These are phyloP conservation scores for Listrodromus nycthemerus DNA, from an alignment of 2,888 invertebrate genomes.

Conservation along the genomic window DNA sequence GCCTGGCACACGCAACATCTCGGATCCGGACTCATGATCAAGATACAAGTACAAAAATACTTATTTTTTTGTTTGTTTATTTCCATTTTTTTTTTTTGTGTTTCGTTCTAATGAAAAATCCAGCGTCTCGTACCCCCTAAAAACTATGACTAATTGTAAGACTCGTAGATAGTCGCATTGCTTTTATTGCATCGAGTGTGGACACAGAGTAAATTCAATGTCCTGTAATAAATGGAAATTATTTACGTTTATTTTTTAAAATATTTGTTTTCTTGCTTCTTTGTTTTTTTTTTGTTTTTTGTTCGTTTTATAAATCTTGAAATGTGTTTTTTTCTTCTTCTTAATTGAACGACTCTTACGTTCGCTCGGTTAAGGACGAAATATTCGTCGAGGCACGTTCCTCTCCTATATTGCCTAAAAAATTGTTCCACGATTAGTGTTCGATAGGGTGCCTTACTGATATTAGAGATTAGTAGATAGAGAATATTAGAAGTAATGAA, in stretches of 20 bases:
- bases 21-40: constrained; percentile 55
- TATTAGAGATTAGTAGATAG: constrained; percentile 35
- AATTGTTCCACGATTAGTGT: constrained; percentile 44
- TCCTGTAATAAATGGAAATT: constrained; percentile 12
- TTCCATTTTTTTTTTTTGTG: constrained; percentile 43
- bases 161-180: constrained; percentile 47
- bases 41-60: constrained; percentile 63
- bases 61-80: constrained; percentile 48
- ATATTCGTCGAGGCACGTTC: constrained; percentile 56
- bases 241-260: not conserved
- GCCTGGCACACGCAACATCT: constrained; percentile 57
- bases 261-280: constrained; percentile 10
- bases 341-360: constrained; percentile 26
- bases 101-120: constrained; percentile 66
- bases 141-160: constrained; percentile 44
- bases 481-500: constrained; percentile 30
- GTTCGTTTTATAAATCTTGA: constrained; percentile 4
- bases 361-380: constrained; percentile 33
- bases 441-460: constrained; percentile 20
- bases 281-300: constrained; percentile 19
- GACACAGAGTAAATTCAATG: not conserved
- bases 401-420: constrained; percentile 45
- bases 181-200: constrained; percentile 46
- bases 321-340: not conserved
- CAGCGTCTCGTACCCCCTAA: constrained; percentile 20